phyloP scores from a whole-genome alignment of 2,797 vertebrate species.

The Atherinosoma microstoma region DNA sequence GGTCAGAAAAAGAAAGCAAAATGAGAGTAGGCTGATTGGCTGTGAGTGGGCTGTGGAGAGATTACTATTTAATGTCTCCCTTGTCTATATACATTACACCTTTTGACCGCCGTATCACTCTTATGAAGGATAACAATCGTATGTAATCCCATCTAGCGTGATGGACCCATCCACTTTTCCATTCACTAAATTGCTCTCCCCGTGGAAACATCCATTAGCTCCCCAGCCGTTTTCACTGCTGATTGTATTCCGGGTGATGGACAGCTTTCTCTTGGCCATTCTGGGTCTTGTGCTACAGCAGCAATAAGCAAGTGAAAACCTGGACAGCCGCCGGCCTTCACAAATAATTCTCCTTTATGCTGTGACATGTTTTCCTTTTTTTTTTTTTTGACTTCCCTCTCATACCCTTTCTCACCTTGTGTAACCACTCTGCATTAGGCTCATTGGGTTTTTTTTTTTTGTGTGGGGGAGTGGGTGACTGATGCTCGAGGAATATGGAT shows the following conservation, averaged over 20 bases:
- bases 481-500: conserved; percentile 53
- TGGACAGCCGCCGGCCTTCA: conserved; percentile 49
- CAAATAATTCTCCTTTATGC: conserved; percentile 50
- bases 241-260: conserved; percentile 72
- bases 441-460: conserved; percentile 44
- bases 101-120: conserved; percentile 59
- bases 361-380: conserved; percentile 27
- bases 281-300: conserved; percentile 31
- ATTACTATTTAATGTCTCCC: conserved; percentile 61
- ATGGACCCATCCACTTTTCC: conserved; percentile 64
- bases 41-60: conserved; percentile 55
- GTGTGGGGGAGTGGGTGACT: conserved; percentile 31
- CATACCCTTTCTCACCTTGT: conserved; percentile 6
- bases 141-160: conserved; percentile 64
- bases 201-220: conserved; percentile 75
- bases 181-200: conserved; percentile 72
- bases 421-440: conserved; percentile 45
- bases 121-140: conserved; percentile 69
- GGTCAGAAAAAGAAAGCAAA: conserved; percentile 39
- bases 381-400: background rate
- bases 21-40: conserved; percentile 43
- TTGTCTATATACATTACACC: conserved; percentile 69
- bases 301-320: conserved; percentile 71
- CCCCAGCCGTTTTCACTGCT: conserved; percentile 50
- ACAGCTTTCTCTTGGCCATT: conserved; percentile 63